phyloP scores from a whole-genome alignment of 2,797 vertebrate species.

The Xenops minutus region DNA sequence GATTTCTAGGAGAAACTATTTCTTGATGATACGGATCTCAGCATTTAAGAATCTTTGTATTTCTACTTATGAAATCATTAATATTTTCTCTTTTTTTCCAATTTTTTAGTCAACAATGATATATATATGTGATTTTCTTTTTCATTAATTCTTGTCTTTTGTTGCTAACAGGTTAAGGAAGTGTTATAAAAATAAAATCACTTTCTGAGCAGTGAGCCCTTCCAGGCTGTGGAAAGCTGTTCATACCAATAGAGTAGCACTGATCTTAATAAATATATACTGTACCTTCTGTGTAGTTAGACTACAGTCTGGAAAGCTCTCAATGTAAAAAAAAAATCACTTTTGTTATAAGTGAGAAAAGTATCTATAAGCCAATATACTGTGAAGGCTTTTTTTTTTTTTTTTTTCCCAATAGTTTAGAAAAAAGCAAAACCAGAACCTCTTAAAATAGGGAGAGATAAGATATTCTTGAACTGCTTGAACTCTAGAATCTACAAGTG shows the following conservation, averaged over 20 bases:
- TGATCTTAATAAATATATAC: not conserved
- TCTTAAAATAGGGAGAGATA: not conserved
- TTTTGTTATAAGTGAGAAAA: not conserved
- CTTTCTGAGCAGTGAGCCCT: not conserved
- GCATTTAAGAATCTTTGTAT: not conserved
- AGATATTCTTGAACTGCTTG: not conserved
- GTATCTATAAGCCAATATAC: not conserved
- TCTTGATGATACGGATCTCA: not conserved
- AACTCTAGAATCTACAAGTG: not conserved
- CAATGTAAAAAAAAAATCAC: not conserved
- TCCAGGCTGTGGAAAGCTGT: not conserved
- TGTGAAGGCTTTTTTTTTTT: not conserved
- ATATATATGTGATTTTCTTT: not conserved
- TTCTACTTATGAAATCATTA: not conserved
- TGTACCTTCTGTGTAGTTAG: not conserved
- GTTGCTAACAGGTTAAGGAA: not conserved
- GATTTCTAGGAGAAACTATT: not conserved
- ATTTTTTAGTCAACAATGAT: not conserved
- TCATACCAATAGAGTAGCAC: not conserved
- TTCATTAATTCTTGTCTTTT: not conserved
- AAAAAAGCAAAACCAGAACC: fast-evolving
- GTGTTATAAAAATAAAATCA: not conserved
- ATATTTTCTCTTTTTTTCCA: not conserved
- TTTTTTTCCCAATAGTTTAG: not conserved
- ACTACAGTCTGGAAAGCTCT: not conserved